Base-by-base conservation (phyloP, 2,888 invertebrate genomes). In the Ganaspis brasiliensis region DNA sequence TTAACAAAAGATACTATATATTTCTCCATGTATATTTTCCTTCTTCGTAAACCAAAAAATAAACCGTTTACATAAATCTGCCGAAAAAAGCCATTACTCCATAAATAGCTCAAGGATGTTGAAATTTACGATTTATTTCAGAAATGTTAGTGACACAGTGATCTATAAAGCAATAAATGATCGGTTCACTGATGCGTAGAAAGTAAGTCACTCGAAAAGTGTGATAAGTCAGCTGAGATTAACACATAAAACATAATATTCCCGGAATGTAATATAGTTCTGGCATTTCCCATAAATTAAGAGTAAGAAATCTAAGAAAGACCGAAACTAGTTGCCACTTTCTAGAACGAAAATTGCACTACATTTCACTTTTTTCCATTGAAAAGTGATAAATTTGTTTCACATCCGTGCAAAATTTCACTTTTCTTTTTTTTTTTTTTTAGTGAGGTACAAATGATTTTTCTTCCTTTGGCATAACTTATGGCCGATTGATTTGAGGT, bases 321-420 rank as follows among this genome's bases (percentile, higher is more conserved):
- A 12, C 19, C 16, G 16, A 16, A 61, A 21, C 37, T 37, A 37
- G 37, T 61, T 19, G 5, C 12, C 37, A 61, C 61, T 61, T 61
- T 61, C 37, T 61, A 56, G 24, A 56, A 61, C 12, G 35, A 37
- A 61, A 61, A 35, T 35, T 21, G 37, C 61, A 61, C n/a, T 35
- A 14, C 3, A n/a, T 37, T 61, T 61, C 61, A 35, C 35, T 21
- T 19, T 61, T 19, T 61, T 2, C 2, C 19, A 61, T 14, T 35
- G 16, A 19, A 1, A 37, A 61, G 61, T 0, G n/a, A 31, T 26
- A 35, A 31, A 31, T 31, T 31, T 31, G 31, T 31, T 31, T 31
- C 31, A 31, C 31, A 31, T 31, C 31, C n/a, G n/a, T n/a, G n/a
- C 31, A 8, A 37, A 61, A 61, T 61, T 37, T 37, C 37, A 37